phyloP scores from a whole-genome alignment of 53 echinoderm and acorn worm species.

The Holothuria scabra region DNA sequence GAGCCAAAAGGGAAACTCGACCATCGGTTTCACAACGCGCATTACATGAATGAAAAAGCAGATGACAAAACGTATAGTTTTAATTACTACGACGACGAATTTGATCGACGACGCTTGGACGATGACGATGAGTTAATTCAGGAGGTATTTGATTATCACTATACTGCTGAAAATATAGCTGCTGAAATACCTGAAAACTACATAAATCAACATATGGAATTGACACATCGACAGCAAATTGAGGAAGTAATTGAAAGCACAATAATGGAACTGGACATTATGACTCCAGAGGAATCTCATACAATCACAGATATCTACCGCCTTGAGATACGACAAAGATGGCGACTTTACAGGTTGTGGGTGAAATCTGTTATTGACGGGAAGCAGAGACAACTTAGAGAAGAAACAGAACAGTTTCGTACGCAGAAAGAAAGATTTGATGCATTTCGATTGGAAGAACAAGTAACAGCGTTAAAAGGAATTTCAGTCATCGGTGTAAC shows the following conservation, averaged over 20 bases:
- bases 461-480: slow-evolving; percentile 51
- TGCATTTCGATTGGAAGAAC: slow-evolving; percentile 56
- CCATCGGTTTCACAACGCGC: background rate
- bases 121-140: slow-evolving; percentile 15
- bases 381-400: background rate
- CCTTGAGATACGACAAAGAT: slow-evolving; percentile 31
- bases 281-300: slow-evolving; percentile 60
- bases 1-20: background rate
- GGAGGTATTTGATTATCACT: background rate
- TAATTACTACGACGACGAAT: slow-evolving; percentile 3
- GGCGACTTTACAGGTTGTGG: slow-evolving; percentile 69
- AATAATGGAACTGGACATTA: slow-evolving; percentile 34
- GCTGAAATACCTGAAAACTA: slow-evolving; percentile 3
- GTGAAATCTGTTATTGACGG: slow-evolving; percentile 19
- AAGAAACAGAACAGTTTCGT: slow-evolving; percentile 45
- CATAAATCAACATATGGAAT: background rate
- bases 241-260: slow-evolving; percentile 12
- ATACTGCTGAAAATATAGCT: background rate
- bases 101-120: background rate
- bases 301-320: slow-evolving; percentile 42
- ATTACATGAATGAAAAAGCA: background rate
- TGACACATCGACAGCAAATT: background rate
- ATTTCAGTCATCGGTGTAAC: slow-evolving; percentile 83
- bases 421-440: slow-evolving; percentile 39
- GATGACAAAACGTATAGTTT: background rate